Conservation (phyloP, 2,888 invertebrate genomes). For the Drosophila meridiana region DNA sequence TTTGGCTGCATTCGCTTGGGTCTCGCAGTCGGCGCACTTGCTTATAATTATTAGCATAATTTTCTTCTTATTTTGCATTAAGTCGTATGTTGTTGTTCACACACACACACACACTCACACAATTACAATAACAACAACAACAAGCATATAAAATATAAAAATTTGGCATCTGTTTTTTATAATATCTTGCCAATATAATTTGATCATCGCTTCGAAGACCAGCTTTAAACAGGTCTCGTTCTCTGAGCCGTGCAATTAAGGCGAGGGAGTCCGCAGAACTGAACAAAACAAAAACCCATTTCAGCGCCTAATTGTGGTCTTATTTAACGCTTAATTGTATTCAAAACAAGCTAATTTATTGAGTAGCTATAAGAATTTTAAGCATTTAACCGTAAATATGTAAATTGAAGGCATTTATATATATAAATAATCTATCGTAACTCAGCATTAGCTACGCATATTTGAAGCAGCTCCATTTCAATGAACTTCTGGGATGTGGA, state of each 20-base stretch:
- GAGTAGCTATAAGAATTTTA: conserved; percentile 2
- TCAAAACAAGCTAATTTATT: conserved; percentile 8
- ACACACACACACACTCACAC: conserved; percentile 11
- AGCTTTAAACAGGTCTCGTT: conserved; percentile 60
- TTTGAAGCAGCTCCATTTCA: not conserved
- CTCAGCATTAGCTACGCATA: not conserved
- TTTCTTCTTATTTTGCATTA: conserved; percentile 75
- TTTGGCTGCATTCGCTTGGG: conserved; percentile 62
- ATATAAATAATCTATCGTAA: not conserved
- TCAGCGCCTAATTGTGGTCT: conserved; percentile 15
- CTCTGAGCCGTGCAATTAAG: conserved; percentile 49
- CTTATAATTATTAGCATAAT: conserved; percentile 81
- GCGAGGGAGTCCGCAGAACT: conserved; percentile 19
- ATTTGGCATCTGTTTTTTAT: conserved; percentile 28
- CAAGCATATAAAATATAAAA: conserved; percentile 6
- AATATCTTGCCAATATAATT: conserved; percentile 56
- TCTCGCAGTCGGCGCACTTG: conserved; percentile 55
- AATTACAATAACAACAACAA: too few species aligned
- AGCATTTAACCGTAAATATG: conserved; percentile 5
- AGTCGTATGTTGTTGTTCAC: conserved; percentile 37
- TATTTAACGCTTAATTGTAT: not conserved
- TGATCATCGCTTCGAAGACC: conserved; percentile 56
- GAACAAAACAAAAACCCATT: not conserved
- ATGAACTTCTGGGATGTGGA: not conserved
- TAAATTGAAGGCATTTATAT: not conserved